Conservation (phyloP, 2,888 invertebrate genomes). For the Eledone cirrhosa region DNA sequence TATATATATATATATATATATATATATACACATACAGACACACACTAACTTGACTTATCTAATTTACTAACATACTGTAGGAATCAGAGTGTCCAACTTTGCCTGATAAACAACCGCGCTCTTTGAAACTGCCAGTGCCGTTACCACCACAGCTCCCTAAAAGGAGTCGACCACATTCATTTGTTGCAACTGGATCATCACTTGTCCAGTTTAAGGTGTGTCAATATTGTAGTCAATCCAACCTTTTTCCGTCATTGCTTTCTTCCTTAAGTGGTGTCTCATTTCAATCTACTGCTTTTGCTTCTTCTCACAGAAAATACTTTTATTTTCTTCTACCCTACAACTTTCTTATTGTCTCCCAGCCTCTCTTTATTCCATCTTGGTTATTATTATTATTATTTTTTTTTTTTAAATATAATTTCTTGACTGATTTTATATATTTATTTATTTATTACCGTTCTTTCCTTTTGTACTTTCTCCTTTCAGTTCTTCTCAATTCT, state of each 20-base stretch:
- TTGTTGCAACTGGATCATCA: background rate
- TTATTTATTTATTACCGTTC: too few relatives aligned
- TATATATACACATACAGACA: too few relatives aligned
- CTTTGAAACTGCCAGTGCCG: conserved; percentile 10
- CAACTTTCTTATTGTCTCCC: background rate
- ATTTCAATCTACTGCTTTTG: background rate
- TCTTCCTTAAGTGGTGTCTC: background rate
- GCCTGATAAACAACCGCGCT: conserved; percentile 14
- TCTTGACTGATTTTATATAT: background rate
- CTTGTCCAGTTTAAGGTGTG: conserved; percentile 6
- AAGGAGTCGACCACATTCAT: background rate
- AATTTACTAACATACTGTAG: conserved; percentile 3
- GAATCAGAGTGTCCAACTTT: conserved; percentile 3
- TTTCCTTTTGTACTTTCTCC: too few relatives aligned
- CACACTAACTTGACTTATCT: background rate
- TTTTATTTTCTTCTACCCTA: background rate
- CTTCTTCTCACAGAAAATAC: background rate
- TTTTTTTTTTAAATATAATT: background rate
- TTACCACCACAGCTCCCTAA: background rate
- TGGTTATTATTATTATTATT: background rate
- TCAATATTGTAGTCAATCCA: background rate
- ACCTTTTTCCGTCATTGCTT: background rate
- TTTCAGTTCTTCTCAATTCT: too few relatives aligned
- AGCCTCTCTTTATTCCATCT: background rate
- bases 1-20: too few relatives aligned